Conservation (phyloP, 2,888 invertebrate genomes). For the Coecobrya sp. region DNA sequence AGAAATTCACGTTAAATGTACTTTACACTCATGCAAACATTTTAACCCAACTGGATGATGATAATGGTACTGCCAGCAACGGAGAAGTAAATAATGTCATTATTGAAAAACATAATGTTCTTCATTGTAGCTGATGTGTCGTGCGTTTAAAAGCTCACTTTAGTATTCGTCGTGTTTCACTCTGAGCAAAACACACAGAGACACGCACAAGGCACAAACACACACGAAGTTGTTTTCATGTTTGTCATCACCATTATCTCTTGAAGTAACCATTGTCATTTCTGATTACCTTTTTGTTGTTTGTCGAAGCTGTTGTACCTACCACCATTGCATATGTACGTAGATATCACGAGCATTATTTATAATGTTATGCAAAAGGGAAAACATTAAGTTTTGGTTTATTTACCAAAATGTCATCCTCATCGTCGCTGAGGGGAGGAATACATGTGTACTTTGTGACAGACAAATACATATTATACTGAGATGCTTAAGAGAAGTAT, state of each 20-base stretch:
- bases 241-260: constrained; percentile 42
- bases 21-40: background rate
- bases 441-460: background rate
- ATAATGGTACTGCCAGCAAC: constrained; percentile 57
- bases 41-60: background rate
- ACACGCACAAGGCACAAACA: background rate
- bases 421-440: background rate
- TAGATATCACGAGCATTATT: background rate
- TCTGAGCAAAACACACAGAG: background rate
- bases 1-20: background rate
- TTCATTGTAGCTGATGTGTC: background rate
- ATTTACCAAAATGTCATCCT: background rate
- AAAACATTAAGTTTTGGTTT: constrained; percentile 6
- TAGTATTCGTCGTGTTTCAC: background rate
- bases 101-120: constrained; percentile 63
- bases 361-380: background rate
- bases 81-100: constrained; percentile 65
- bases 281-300: constrained; percentile 17
- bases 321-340: too few species aligned
- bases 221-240: constrained; percentile 18
- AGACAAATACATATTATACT: background rate
- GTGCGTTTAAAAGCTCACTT: background rate
- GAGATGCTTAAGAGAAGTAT: background rate
- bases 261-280: constrained; percentile 20
- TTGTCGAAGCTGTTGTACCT: background rate